Conservation (phyloP, 1,140 invertebrate genomes). For the Plutomurus gul region DNA sequence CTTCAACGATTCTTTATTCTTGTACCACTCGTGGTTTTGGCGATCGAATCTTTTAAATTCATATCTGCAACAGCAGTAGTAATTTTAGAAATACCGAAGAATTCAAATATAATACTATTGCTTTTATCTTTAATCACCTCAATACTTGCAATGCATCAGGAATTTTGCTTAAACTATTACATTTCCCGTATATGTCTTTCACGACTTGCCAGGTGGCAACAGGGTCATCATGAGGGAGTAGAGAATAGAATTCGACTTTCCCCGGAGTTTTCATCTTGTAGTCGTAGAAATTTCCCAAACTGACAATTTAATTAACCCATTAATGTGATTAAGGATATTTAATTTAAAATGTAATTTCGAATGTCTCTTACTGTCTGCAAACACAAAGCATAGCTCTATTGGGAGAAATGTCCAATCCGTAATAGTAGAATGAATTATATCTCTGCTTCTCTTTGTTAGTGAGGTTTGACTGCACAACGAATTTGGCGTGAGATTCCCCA, state of each 20-base stretch:
- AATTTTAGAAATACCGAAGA: not conserved
- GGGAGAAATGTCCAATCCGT: slow-evolving; percentile 18
- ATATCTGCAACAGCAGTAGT: not conserved
- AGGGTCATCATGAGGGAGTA: not conserved
- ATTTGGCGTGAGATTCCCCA: not conserved
- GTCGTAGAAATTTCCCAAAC: not conserved
- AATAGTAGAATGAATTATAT: not conserved
- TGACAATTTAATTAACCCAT: not conserved
- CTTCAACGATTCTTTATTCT: not conserved
- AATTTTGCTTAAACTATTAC: not conserved
- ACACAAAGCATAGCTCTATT: slow-evolving; percentile 13
- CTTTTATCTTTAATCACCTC: not conserved
- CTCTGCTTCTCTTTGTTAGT: not conserved
- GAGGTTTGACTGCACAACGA: not conserved
- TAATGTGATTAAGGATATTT: not conserved
- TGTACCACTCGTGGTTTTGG: not conserved
- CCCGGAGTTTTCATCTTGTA: not conserved
- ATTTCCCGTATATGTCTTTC: not conserved
- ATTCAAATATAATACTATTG: no score
- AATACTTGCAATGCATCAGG: slow-evolving; percentile 8
- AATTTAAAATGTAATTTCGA: not conserved
- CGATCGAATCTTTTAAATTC: not conserved
- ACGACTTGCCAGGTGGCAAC: not conserved
- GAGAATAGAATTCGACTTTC: slow-evolving; percentile 1
- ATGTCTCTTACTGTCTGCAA: slow-evolving; percentile 23